Base-by-base conservation (phyloP, 2,113 vertebrate species). In the Solenodon paradoxus region DNA sequence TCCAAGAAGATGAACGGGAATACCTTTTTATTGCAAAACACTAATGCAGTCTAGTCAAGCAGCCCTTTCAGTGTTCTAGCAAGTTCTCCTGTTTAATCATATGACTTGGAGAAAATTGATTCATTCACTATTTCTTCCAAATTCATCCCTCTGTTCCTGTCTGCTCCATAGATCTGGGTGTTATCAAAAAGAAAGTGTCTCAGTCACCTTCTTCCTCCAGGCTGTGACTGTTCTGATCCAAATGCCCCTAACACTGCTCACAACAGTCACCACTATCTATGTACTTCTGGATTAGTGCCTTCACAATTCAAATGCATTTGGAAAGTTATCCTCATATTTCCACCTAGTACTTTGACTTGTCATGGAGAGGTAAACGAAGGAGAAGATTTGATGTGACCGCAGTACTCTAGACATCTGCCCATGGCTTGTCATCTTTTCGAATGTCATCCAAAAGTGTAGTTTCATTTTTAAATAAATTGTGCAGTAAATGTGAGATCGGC, bases 391-490 rank as follows among this genome's bases (percentile, higher is more conserved):
- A 78, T 32, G 20, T 35, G 19, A 0, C 17, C 20, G 3, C n/a
- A 64, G 87, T 85, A 84, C 86, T 87, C 22, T 53, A 92, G 59
- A 77, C 7, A 75, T 55, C 45, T 83, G 40, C 28, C 32, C 26
- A 12, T 63, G 26, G 28, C 40, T 77, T 30, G 32, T 79, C n/a
- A 95, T 84, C 42, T 51, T 94, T 82, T 47, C 30, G 35, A 95
- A 83, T 64, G 49, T 82, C 83, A 85, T 88, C 66, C n/a, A 8
- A 92, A 92, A 91, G 24, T 49, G 83, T 16, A 55, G 40, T 95
- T 96, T 96, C 57, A 59, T 81, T 71, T 96, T 96, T 91, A 66
- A 90, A 94, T 96, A 28, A 92, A 93, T n/a, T 71, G 17, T 53
- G 19, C 24, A 88, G 11, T 4, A 8, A 79, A 72, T 86, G 24